These are phyloP conservation scores for Andrena camellia DNA, from an alignment of 2,888 invertebrate species.

Conservation along the genomic window DNA sequence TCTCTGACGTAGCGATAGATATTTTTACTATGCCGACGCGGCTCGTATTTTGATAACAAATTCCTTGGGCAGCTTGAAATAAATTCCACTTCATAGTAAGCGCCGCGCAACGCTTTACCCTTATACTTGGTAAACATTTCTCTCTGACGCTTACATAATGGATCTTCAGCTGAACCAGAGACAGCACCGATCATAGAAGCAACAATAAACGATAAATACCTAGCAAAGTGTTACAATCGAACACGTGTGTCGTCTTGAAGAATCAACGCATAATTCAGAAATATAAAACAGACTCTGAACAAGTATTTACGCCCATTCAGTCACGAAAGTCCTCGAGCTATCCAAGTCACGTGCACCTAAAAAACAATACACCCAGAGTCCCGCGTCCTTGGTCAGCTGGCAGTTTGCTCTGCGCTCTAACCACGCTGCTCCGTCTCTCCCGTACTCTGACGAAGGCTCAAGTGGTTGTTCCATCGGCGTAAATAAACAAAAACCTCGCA, in stretches of 20 bases:
- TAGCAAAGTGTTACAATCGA: too few species aligned
- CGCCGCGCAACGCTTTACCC: not conserved
- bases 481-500: conserved; percentile 4
- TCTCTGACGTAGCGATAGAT: conserved; percentile 18
- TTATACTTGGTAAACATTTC: not conserved
- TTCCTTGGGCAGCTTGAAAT: conserved; percentile 20
- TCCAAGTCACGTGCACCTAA: too few species aligned
- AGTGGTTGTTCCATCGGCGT: not conserved
- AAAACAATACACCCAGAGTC: too few species aligned
- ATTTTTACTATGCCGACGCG: conserved; percentile 29
- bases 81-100: conserved; percentile 2
- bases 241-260: too few species aligned
- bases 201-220: too few species aligned
- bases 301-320: too few species aligned
- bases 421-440: not conserved
- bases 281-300: too few species aligned
- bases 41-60: conserved; percentile 32
- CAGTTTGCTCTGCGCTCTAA: too few species aligned
- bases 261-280: too few species aligned
- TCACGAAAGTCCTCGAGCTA: too few species aligned
- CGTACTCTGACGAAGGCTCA: not conserved
- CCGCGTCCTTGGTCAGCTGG: too few species aligned
- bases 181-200: too few species aligned
- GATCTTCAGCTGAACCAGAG: not conserved
- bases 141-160: not conserved